Base-by-base conservation (phyloP, 2,888 invertebrate species). In the Cheilosia soror region DNA sequence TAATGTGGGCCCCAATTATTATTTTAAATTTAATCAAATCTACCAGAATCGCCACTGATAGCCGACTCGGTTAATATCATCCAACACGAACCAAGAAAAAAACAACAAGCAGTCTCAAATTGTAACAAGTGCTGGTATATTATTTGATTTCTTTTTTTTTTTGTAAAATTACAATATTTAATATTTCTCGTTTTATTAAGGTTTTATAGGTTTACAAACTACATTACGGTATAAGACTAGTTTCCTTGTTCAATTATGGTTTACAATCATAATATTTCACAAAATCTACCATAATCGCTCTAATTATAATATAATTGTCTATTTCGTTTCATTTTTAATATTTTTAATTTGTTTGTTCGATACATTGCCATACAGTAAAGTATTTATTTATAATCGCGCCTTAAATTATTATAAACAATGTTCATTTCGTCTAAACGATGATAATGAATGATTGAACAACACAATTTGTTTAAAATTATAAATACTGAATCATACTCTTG, bases 111-210 rank as follows among this genome's bases (percentile, higher is more conserved):
- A 3, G 4, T 9, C 1, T 51, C 51, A 29, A 51, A 72, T 79
- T 73, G 69, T 84, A 84, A 84, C 83, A 84, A 84, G 83, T 84
- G 79, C 79, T 79, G 83, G 79, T 84, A 83, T 75, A 71, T 81
- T 82, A 76, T 15, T 68, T 62, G 53, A 5, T 68, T 69, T 63
- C 42, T n/a, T n/a, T n/a, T 62, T 20, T 20, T 20, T 57, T 63
- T 47, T 84, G 79, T 79, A 79, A 79, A 84, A 84, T 42, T 79
- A 79, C 79, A 84, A 68, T 73, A 69, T 33, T 57, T 81, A 49
- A 66, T 62, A 29, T 51, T 31, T 71, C 6, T 76, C 63, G 37
- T 55, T 76, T 60, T 42, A 51, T 55, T 25, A 47, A 80, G 5
- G 60, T 69, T 40, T 51, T 51, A 57, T 78, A 73, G 27, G 15